phyloP scores from a whole-genome alignment of 2,888 invertebrate genomes.

The Antheraea yamamai region DNA sequence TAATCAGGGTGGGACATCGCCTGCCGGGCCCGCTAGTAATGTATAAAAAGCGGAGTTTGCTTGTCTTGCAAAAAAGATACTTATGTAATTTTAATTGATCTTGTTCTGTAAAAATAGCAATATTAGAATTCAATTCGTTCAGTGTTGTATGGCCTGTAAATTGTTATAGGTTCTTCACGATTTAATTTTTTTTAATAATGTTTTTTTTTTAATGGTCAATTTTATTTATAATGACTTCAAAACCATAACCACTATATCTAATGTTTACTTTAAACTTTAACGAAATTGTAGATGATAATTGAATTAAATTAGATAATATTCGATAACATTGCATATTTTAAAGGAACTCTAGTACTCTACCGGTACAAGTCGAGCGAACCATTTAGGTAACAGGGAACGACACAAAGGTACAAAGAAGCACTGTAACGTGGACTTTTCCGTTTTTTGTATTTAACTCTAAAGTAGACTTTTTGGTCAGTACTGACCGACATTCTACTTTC shows the following conservation, averaged over 20 bases:
- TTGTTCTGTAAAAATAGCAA: neutral
- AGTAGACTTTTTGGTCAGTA: conserved; percentile 50
- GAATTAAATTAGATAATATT: neutral
- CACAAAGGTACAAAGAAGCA: conserved; percentile 32
- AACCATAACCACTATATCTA: neutral
- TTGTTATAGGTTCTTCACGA: neutral
- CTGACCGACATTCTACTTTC: conserved; percentile 56
- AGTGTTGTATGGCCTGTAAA: neutral
- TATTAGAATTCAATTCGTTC: neutral
- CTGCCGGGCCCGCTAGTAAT: no score
- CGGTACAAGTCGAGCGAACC: conserved; percentile 35
- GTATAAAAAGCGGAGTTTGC: no score
- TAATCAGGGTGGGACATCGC: no score
- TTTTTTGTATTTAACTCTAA: conserved; percentile 40
- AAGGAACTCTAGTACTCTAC: conserved; percentile 23
- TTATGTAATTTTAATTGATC: neutral
- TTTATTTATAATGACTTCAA: neutral
- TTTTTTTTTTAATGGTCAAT: no score
- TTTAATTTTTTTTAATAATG: no score
- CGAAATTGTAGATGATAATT: neutral
- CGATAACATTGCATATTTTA: neutral
- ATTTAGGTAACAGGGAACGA: conserved; percentile 31
- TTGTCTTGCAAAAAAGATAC: neutral
- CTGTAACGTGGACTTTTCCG: conserved; percentile 31
- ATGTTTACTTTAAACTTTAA: neutral